Evolutionary conservation across 2,888 invertebrate genomes (phyloP).

Genomic region (Cistogaster globosa): DNA sequence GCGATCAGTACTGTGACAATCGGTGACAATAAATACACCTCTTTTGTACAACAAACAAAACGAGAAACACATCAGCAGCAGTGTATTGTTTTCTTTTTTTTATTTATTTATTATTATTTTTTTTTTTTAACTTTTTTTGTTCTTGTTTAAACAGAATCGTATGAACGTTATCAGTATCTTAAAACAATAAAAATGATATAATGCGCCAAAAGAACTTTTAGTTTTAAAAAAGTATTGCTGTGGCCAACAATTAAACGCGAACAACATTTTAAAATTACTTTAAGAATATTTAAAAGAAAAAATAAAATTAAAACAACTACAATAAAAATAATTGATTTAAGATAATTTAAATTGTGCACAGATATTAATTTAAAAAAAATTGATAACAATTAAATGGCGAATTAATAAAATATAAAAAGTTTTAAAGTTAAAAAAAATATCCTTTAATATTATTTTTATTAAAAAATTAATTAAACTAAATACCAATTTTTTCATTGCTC

Average conservation of each 20-base stretch:
- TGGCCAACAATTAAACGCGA: conserved; percentile 75
- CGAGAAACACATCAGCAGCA: conserved; percentile 12
- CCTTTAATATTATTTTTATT: not conserved
- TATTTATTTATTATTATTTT: not conserved
- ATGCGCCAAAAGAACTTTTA: conserved; percentile 65
- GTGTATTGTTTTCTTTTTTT: conserved; percentile 14
- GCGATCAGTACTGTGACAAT: conserved; percentile 35
- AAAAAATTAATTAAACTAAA: conserved; percentile 16
- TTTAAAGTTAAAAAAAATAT: not conserved
- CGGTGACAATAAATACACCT: conserved; percentile 45
- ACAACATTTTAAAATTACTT: conserved; percentile 37
- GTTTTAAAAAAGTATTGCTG: conserved; percentile 77
- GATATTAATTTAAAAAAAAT: conserved; percentile 13
- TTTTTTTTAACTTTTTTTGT: not conserved
- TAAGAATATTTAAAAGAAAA: no score
- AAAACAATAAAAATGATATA: conserved; percentile 72
- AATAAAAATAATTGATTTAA: conserved; percentile 14
- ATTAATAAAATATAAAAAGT: conserved; percentile 11
- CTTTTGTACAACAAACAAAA: conserved; percentile 3
- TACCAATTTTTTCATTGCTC: not conserved
- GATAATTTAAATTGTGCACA: conserved; percentile 46
- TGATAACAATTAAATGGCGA: conserved; percentile 19
- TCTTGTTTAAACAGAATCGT: conserved; percentile 54
- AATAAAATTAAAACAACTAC: conserved; percentile 7
- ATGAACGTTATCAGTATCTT: conserved; percentile 73